Base-by-base conservation (phyloP, 2,888 invertebrate genomes). In the Polyommatus icarus region DNA sequence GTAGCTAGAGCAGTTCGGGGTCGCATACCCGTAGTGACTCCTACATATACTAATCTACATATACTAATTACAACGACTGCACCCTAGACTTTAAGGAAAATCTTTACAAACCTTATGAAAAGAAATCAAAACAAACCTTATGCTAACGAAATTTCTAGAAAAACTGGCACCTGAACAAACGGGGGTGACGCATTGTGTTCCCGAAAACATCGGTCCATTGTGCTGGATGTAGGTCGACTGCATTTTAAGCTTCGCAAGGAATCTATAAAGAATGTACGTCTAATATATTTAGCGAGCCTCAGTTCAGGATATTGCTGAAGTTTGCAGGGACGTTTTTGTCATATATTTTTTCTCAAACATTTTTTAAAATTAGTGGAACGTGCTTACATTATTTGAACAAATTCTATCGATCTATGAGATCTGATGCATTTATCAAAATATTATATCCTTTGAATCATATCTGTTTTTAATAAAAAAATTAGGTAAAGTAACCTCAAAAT, bases 181-280 rank as follows among this genome's bases (percentile, higher is more conserved):
- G 81, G 80, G 86, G 87, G 86, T 82, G 82, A 84, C 82, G 88
- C 86, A 89, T 89, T 90, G 90, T 90, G 87, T 85, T 84, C 83
- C 87, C 88, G 85, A 90, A 90, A 89, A 89, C 87, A 89, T 88
- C 87, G 87, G 78, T 78, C 87, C 83, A 88, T 90, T 90, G 90
- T 89, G 84, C 82, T 57, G 83, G 83, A 90, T 90, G 85, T 89
- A 85, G 91, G 90, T 87, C 90, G 86, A 83, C 85, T 87, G 88
- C 87, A 87, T 87, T 88, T 87, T 85, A 81, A 84, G 85, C 84
- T 88, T 87, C 85, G 75, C 29, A 75, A 24, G 24, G 54, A 50
- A 75, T 75, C 75, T 29, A 67, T 67, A 67, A 67, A 67, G 67
- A 29, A 67, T 29, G 24, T 61, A 24, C 20, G 29, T 67, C 29